Evolutionary conservation across 2,888 invertebrate species (phyloP), one percentile per base, ranked within the genome.

Genomic region (Bedellia somnulentella): DNA sequence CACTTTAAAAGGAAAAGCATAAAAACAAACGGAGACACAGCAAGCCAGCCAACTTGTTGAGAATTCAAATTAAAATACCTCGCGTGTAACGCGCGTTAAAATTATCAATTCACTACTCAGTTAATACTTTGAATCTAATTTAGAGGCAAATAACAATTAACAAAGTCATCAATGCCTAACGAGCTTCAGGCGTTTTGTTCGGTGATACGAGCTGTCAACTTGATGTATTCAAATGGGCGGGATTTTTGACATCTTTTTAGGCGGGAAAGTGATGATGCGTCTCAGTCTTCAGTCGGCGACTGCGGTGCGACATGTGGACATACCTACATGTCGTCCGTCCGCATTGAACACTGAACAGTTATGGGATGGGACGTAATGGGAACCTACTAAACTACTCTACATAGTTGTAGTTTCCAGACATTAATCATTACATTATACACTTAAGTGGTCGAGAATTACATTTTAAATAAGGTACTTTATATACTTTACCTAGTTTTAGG

Each of bases 81-180:
- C 24, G 32, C 27, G 26, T n/a, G n/a, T n/a, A n/a, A n/a, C n/a
- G n/a, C n/a, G 33, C 35, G 34, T 26, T 26, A 27, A 30, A 11
- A 22, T 35, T 31, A 37, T 37, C 31, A 38, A 33, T 35, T 23
- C 10, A 15, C 10, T 8, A 11, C 15, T 23, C 31, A 27, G 17
- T 22, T 14, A 33, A 29, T 32, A 24, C 32, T 27, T 12, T 44
- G 44, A 51, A 50, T 62, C 57, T 62, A 58, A 62, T 60, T 59
- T 49, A 42, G 56, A 48, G 51, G 52, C 50, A 52, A 52, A 59
- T 66, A 52, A 61, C 63, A 68, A 70, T 71, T 71, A 71, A 61
- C 61, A 34, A 49, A 64, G 52, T 59, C 61, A 56, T 60, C 53
- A 58, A 52, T 47, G 59, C 63, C 36, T 61, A 60, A 61, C 67